phyloP scores from a whole-genome alignment of 2,797 vertebrate species.

The Notolepis coatsorum region DNA sequence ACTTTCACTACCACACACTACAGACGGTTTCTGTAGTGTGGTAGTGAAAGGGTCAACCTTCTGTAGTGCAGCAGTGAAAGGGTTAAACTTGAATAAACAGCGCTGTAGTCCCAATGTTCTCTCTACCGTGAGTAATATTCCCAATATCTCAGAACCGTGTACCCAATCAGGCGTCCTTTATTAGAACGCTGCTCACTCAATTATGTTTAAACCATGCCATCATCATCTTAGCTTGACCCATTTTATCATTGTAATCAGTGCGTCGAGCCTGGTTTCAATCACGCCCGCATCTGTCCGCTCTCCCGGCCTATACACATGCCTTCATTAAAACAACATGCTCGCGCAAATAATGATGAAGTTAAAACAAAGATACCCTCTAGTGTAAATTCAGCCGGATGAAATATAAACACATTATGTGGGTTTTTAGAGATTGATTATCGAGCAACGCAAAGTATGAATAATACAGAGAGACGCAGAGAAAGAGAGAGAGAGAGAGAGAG shows the following conservation, averaged over 20 bases:
- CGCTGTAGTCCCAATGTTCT: neutral
- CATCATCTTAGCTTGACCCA: conserved; percentile 21
- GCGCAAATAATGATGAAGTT: conserved; percentile 52
- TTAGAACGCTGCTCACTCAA: conserved; percentile 27
- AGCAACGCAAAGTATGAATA: too few relatives aligned
- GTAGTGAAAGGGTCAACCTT: too few relatives aligned
- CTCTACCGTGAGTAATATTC: conserved; percentile 2
- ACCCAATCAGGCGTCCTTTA: conserved; percentile 39
- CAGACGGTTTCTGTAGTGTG: too few relatives aligned
- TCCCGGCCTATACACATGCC: conserved; percentile 21
- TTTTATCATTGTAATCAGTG: conserved; percentile 53
- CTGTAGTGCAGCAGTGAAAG: too few relatives aligned
- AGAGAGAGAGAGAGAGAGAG: too few relatives aligned
- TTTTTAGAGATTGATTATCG: conserved; percentile 28
- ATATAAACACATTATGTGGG: conserved; percentile 41
- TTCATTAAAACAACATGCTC: conserved; percentile 36
- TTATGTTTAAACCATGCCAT: conserved; percentile 23
- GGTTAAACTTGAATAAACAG: too few relatives aligned
- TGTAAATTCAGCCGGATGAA: conserved; percentile 40
- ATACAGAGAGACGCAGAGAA: too few relatives aligned
- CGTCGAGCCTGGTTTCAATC: neutral
- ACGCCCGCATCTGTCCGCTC: conserved; percentile 25
- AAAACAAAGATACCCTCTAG: conserved; percentile 41
- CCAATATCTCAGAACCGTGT: neutral
- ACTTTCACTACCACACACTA: too few relatives aligned